A percentile compares a stretch with the other conserved stretches of the same genome.
Evolutionary conservation across 1,140 invertebrate genomes (phyloP).

Genomic region (Sarcophaga bullata): DNA sequence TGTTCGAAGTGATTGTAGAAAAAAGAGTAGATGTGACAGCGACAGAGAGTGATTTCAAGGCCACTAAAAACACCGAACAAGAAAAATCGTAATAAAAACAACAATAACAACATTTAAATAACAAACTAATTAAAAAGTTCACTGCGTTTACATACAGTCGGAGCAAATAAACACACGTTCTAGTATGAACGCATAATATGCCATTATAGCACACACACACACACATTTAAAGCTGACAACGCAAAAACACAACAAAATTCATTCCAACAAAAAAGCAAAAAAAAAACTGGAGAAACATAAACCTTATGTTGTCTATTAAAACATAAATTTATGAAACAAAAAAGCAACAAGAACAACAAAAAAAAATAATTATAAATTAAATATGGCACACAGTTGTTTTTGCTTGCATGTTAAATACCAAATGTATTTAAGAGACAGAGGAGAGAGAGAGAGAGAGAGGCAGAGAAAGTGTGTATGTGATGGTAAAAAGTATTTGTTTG

Average conservation of each 20-base stretch:
- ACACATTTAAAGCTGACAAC: too few species aligned
- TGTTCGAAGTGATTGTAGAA: not conserved
- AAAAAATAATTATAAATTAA: not conserved
- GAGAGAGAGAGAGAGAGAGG: too few species aligned
- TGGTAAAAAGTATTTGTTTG: not conserved
- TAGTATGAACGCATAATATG: too few species aligned
- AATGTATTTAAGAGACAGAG: not conserved
- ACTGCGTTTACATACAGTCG: not conserved
- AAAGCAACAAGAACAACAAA: not conserved
- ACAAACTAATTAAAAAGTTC: conserved; percentile 11
- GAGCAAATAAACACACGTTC: not conserved
- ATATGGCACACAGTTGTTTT: not conserved
- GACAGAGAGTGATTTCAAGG: not conserved
- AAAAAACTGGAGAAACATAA: too few species aligned
- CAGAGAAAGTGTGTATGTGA: not conserved
- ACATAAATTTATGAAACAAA: not conserved
- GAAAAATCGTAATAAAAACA: not conserved
- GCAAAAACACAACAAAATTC: too few species aligned
- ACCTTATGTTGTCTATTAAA: too few species aligned
- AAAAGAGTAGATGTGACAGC: not conserved
- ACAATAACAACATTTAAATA: not conserved
- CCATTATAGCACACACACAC: too few species aligned
- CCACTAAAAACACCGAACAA: not conserved
- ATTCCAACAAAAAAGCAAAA: too few species aligned
- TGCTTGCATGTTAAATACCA: not conserved